These are phyloP conservation scores for Sebastolobus altivelis DNA, from an alignment of 2,797 vertebrate species.

Conservation along the genomic window DNA sequence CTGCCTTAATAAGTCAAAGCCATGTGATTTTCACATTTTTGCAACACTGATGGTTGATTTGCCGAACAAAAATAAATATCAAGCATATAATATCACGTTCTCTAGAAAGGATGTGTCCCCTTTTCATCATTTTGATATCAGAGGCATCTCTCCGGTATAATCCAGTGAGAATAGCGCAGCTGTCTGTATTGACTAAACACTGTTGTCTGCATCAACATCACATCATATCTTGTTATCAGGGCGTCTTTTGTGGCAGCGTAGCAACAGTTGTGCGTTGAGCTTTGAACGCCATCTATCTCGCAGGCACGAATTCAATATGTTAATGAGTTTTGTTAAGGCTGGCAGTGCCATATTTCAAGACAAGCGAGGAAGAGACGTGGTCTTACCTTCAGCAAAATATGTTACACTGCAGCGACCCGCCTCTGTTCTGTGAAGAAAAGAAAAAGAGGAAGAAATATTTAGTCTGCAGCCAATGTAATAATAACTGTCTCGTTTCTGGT, in stretches of 20 bases:
- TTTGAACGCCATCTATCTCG: slow-evolving; percentile 44
- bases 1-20: background rate
- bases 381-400: slow-evolving; percentile 82
- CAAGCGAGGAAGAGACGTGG: slow-evolving; percentile 8
- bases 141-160: slow-evolving; percentile 47
- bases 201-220: slow-evolving; percentile 67
- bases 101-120: slow-evolving; percentile 21
- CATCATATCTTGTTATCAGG: slow-evolving; percentile 71
- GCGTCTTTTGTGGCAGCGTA: slow-evolving; percentile 62
- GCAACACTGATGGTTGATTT: background rate
- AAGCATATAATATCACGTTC: slow-evolving; percentile 22
- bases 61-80: slow-evolving; percentile 10
- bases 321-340: slow-evolving; percentile 36
- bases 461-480: slow-evolving; percentile 6
- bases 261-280: slow-evolving; percentile 71
- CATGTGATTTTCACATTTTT: background rate
- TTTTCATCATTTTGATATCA: slow-evolving; percentile 64
- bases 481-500: background rate
- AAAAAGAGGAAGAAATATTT: slow-evolving; percentile 32
- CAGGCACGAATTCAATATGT: slow-evolving; percentile 56
- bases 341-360: slow-evolving; percentile 30
- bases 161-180: slow-evolving; percentile 56
- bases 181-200: slow-evolving; percentile 71
- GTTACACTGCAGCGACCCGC: slow-evolving; percentile 62
- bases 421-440: slow-evolving; percentile 72